Evolutionary conservation across 2,888 invertebrate genomes (phyloP), one percentile per base, ranked within the genome.

Genomic region (Ormyrus nitidulus): DNA sequence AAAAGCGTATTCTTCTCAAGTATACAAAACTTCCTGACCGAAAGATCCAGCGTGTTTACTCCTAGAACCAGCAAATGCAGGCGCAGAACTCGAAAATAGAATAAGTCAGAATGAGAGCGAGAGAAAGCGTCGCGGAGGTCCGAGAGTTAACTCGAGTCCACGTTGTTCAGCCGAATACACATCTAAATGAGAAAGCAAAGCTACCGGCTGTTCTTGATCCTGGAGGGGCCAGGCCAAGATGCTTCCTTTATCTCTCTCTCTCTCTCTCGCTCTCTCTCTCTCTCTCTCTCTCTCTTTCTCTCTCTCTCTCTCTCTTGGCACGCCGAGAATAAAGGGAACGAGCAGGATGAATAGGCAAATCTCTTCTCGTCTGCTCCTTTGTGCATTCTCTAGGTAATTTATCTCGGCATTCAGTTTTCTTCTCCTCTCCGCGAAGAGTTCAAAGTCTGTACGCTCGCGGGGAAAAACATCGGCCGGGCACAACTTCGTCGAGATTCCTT

Each of bases 161-260:
- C 65, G 65, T 65, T 65, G n/a, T 6, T 9, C 48, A 34, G 58
- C 49, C 44, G 70, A 53, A 64, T 13, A 70, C 34, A 34, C 34
- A 34, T 64, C 77, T 65, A 77, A 77, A 77, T 77, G 71, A 77
- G 71, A 77, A 65, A 71, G 77, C 70, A 77, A 64, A 10, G 69
- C 44, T 53, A 11, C 5, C 34, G 34, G 34, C 34, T 34, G 34
- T 34, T 34, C 34, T 34, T 34, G 34, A 34, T 34, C 34, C 34
- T 34, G 34, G 0, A 34, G 34, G 34, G 34, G 34, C 34, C 34
- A 34, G 34, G 34, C 34, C 34, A 34, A 34, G 4, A 34, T 34
- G 34, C 34, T 34, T 34, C 34, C 34, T 34, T 34, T 34, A 34
- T 34, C 34, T 34, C 3, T 34, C 34, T 34, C 34, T 34, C 34